A percentile compares a stretch with the other conserved stretches of the same genome.
Evolutionary conservation across 2,888 invertebrate species (phyloP).

Genomic region (Nomada fabriciana): DNA sequence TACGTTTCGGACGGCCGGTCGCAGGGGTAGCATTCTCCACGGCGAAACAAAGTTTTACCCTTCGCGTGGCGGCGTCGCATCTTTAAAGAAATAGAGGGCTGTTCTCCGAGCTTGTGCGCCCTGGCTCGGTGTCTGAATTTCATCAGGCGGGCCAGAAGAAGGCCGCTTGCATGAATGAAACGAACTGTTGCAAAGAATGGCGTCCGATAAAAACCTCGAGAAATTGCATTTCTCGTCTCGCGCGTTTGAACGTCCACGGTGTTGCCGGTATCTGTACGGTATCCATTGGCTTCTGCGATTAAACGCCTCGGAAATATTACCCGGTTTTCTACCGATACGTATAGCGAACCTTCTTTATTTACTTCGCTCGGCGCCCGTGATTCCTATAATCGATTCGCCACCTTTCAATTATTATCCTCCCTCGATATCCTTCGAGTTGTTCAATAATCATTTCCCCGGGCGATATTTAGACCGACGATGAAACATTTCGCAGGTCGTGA

Average conservation of each 20-base stretch:
- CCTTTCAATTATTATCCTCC: slow-evolving; percentile 1
- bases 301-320: neutral
- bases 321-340: too few relatives aligned
- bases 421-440: slow-evolving; percentile 7
- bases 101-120: neutral
- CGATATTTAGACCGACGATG: neutral
- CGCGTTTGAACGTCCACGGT: neutral
- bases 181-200: neutral
- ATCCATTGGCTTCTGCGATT: too few relatives aligned
- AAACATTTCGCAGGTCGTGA: slow-evolving; percentile 3
- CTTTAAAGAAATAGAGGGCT: slow-evolving; percentile 1
- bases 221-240: neutral
- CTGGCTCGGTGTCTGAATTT: slow-evolving; percentile 6
- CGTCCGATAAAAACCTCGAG: neutral
- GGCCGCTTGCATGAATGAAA: neutral
- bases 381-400: neutral
- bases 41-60: slow-evolving; percentile 40
- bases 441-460: slow-evolving; percentile 37
- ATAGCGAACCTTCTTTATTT: too few relatives aligned
- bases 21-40: slow-evolving; percentile 13
- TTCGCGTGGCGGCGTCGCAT: neutral
- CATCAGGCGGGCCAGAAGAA: neutral
- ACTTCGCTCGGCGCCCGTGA: too few relatives aligned
- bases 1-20: slow-evolving; percentile 48
- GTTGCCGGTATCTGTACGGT: neutral